Evolutionary conservation across 1,140 invertebrate species (phyloP), one percentile per base, ranked within the genome.

Genomic region (Scaptodrosophila lebanonensis): DNA sequence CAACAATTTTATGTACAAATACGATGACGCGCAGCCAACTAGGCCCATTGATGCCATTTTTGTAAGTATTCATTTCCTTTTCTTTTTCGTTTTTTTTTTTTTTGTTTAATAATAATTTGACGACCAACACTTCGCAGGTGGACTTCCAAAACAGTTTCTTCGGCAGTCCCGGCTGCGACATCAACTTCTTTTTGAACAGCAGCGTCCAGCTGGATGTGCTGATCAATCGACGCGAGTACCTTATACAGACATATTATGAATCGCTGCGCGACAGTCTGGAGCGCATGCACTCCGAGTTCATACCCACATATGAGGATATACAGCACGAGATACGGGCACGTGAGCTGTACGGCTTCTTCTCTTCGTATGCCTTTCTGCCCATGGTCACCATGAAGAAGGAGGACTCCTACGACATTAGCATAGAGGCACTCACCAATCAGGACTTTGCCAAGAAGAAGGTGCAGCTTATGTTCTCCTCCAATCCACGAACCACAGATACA

Each of bases 1-100:
- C 7, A 90, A 90, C 56, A 90, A 90, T 53, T 88, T 90, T 57
- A 87, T 90, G 86, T 90, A 89, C 62, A 87, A 88, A 73, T 89
- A 89, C 51, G 51, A 88, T 17, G 83, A 70, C 3, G 30, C 64
- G 52, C 44, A 60, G 35, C 60, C 69, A 33, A 82, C 61, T 1
- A 58, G 58, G 20, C 84, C 84, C 17, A 75, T 70, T 12, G 84
- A 86, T 63, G 84, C 69, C 18, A 67, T 86, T 16, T 86, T 86
- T 16, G 84, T 86, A 16, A 84, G 83, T 66, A 3, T 16, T 32
- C 11, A 2, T 48, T 36, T 39, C 9, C 9, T 29, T 2, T 27
- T n/a, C 17, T 30, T 17, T 16, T 13, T 52, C 2, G n/a, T 33
- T 13, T 17, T 0, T 11, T 15, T 6, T 11, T 44, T n/a, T 17